Percentiles rank a stretch among this genome's conserved stretches.
phyloP scores from a whole-genome alignment of 2,888 invertebrate species.

The Netelia virgata region DNA sequence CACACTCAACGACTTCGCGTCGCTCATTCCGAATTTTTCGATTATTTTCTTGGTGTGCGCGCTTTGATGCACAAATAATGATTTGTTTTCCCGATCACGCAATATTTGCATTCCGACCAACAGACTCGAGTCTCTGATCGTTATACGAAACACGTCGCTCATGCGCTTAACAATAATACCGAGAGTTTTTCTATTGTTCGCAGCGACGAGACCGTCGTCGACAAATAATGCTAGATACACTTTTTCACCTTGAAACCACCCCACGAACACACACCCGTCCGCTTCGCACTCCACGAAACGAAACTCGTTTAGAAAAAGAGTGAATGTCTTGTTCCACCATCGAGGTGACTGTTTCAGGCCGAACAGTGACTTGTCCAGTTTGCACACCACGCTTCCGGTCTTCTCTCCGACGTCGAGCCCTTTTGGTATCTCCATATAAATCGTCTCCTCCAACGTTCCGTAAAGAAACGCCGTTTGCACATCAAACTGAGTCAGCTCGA shows the following conservation, averaged over 20 bases:
- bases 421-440: conserved; percentile 64
- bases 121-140: not conserved
- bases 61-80: not conserved
- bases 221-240: conserved; percentile 55
- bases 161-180: not conserved
- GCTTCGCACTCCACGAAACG: conserved; percentile 31
- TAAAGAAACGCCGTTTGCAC: conserved; percentile 68
- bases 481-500: conserved; percentile 66
- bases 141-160: conserved; percentile 31
- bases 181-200: conserved; percentile 2
- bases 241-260: not conserved
- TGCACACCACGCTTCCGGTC: conserved; percentile 19
- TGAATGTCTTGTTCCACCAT: conserved; percentile 44
- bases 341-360: conserved; percentile 62
- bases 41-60: not conserved
- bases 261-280: conserved; percentile 54
- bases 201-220: conserved; percentile 37
- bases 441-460: conserved; percentile 62
- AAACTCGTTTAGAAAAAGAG: conserved; percentile 8
- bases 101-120: conserved; percentile 11
- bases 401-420: conserved; percentile 20
- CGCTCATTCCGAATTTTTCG: conserved; percentile 18
- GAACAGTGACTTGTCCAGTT: conserved; percentile 55
- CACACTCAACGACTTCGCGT: conserved; percentile 7
- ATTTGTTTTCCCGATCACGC: conserved; percentile 1